Evolutionary conservation across 1,140 invertebrate genomes (phyloP), one percentile per base, ranked within the genome.

Genomic region (Brachystomella parvula): DNA sequence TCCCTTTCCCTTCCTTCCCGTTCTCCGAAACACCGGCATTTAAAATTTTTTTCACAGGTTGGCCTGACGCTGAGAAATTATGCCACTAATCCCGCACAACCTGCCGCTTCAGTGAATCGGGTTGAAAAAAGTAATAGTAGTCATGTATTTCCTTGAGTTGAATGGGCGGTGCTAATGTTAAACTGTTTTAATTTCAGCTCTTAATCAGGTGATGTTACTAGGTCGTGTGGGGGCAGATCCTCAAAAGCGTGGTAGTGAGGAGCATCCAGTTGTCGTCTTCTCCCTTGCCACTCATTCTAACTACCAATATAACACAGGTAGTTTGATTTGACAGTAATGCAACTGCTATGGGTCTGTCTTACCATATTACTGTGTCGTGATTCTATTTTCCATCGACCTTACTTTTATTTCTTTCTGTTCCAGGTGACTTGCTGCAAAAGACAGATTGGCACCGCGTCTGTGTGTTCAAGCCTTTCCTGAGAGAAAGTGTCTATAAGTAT

Each of bases 391-490:
- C 6, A 61, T 26, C 44, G 19, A 56, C 65, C 33, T 24, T 64
- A 58, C 58, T 63, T 49, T 47, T 3, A 32, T 30, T 32, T 24
- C 2, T 58, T 33, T 57, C n/a, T 47, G 15, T 66, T 67, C 1
- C 81, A 78, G 90, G 89, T 24, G 87, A 91, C 74, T 82, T 87
- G 73, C 77, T 87, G 15, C 90, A 93, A 76, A 85, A 88, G 73
- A 94, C 91, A 24, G 90, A 94, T 68, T 95, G 92, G 93, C 93
- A 96, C 76, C 83, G 88, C 74, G 79, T 96, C 59, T 88, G 88
- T 73, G 86, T 95, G 3, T 96, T 96, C 75, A 92, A 88, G 75
- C 90, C 90, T 2, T 81, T 81, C 60, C 81, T 96, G 1, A 79
- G 91, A 29, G 89, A 94, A 19, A 83, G 80, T 19, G 85, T 92